Percentiles rank a stretch among this genome's conserved stretches.
phyloP scores from a whole-genome alignment of 2,797 vertebrate species.

The Chelidonichthys spinosus region DNA sequence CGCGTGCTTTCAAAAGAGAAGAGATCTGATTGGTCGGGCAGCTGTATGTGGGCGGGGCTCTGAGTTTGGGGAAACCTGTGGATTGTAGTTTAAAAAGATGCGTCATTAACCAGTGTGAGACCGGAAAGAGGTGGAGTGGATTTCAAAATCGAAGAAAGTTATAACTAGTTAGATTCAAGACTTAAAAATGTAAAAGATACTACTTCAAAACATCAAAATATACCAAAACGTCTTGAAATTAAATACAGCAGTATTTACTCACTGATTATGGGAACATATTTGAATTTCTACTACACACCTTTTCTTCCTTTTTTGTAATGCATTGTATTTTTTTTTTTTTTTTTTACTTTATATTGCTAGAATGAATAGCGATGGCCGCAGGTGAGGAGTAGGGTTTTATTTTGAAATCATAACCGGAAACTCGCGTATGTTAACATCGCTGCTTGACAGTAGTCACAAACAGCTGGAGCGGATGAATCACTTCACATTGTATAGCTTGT shows the following conservation, averaged over 20 bases:
- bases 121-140: background rate
- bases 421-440: accelerated
- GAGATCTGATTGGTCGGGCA: conserved; percentile 51
- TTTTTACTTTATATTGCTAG: background rate
- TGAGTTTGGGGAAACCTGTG: conserved; percentile 31
- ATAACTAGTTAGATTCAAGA: background rate
- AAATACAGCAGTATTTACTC: too few relatives aligned
- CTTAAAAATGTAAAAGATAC: background rate
- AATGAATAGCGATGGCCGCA: too few relatives aligned
- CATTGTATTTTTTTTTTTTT: background rate
- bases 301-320: too few relatives aligned
- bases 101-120: accelerated
- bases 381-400: conserved; percentile 16
- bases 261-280: too few relatives aligned
- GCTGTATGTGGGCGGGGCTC: conserved; percentile 35
- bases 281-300: too few relatives aligned
- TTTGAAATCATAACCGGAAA: conserved; percentile 47
- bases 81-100: background rate
- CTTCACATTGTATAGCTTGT: accelerated
- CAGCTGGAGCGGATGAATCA: conserved; percentile 25
- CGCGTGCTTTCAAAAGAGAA: conserved; percentile 21
- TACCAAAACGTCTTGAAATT: background rate
- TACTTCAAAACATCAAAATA: background rate
- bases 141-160: conserved; percentile 30
- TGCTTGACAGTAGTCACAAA: background rate